Evolutionary conservation across 2,888 invertebrate species (phyloP), one percentile per base, ranked within the genome.

Genomic region (Lithosia quadra): DNA sequence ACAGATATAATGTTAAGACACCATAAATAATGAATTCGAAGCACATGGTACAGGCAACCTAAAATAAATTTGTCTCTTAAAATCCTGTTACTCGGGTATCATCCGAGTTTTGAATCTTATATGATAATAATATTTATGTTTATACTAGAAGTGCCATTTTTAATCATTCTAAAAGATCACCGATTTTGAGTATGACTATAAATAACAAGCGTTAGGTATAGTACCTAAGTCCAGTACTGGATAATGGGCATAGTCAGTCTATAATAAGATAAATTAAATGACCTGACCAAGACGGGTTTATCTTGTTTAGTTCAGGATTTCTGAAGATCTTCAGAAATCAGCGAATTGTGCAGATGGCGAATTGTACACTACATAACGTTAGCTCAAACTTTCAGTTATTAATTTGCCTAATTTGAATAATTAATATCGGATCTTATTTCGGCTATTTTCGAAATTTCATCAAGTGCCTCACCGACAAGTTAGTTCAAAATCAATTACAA

Each of bases 11-110:
- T 67, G 22, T 8, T 33, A 58, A 58, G 24, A 67, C 11, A 64
- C 71, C 60, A 74, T 78, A 82, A 80, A 82, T 82, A 76, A 75
- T 55, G 59, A 64, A 62, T 72, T 72, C 70, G 67, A 64, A 74
- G 61, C 77, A 61, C 67, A 59, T 59, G 60, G 39, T 70, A 70
- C 65, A 68, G 63, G 74, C 69, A 22, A 72, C 77, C 71, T 72
- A 34, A 60, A 76, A 73, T 58, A 75, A 65, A 77, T 79, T 75
- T 76, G 70, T 76, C 76, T 63, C 75, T 49, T 65, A 34, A 63
- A 76, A 65, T 71, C 65, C 55, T 64, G 53, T 65, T 74, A 57
- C 5, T 56, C 43, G 65, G 68, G 67, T 59, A 73, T 74, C 72
- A 66, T n/a, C 59, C 62, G 43, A 69, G 61, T 66, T 60, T 62